These are phyloP conservation scores for Onthophagus sagittarius DNA, from an alignment of 2,888 invertebrate genomes.

Conservation along the genomic window DNA sequence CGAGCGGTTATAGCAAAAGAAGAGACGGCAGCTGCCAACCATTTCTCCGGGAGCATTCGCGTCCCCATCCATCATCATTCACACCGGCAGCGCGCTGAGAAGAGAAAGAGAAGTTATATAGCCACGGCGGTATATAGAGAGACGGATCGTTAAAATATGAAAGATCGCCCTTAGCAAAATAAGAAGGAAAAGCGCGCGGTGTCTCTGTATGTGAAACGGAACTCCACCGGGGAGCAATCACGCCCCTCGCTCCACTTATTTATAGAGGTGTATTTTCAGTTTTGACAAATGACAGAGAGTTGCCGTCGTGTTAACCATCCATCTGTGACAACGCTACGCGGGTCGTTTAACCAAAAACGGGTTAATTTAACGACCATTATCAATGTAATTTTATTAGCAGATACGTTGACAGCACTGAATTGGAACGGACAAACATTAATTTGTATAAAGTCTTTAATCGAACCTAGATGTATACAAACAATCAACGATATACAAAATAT, in stretches of 20 bases:
- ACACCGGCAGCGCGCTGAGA: background rate
- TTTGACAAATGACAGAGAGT: conserved; percentile 25
- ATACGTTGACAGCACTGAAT: background rate
- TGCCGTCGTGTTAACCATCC: background rate
- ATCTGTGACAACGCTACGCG: conserved; percentile 5
- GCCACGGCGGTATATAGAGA: conserved; percentile 24
- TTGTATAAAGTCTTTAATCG: no score
- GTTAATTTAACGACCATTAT: background rate
- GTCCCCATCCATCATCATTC: conserved; percentile 25
- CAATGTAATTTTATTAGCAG: background rate
- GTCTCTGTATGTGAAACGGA: background rate
- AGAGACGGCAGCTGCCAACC: conserved; percentile 23
- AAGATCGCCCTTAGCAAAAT: conserved; percentile 43
- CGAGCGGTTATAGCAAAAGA: background rate
- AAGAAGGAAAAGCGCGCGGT: conserved; percentile 22
- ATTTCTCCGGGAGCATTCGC: conserved; percentile 21
- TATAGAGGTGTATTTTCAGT: conserved; percentile 28
- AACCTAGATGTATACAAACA: no score
- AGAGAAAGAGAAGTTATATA: background rate
- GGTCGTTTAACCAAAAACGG: conserved; percentile 1
- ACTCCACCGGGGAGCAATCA: background rate
- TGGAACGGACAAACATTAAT: no score
- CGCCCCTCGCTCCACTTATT: conserved; percentile 18
- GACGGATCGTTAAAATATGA: conserved; percentile 44
- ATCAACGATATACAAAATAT: no score